A percentile compares a stretch with the other conserved stretches of the same genome.
Conservation (phyloP, 2,797 vertebrate species). For the Tangara arthus region DNA sequence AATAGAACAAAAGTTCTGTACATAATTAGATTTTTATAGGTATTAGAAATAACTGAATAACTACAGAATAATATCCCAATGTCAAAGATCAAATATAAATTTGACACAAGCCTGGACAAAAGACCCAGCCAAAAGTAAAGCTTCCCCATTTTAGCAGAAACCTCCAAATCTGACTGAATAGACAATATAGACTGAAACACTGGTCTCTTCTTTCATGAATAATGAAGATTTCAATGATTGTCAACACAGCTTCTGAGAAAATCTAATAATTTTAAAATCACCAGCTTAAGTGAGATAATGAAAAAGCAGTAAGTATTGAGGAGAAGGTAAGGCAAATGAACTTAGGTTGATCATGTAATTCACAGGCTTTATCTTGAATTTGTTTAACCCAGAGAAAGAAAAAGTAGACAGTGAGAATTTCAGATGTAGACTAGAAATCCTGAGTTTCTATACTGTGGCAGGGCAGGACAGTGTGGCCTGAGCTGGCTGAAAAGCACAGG, state of each 20-base stretch:
- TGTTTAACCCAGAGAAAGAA: neutral
- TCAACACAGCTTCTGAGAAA: neutral
- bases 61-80: neutral
- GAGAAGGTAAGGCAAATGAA: neutral
- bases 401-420: neutral
- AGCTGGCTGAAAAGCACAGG: neutral
- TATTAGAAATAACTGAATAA: neutral
- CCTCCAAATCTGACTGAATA: neutral
- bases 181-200: neutral
- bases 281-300: neutral
- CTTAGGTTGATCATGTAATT: neutral
- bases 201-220: neutral
- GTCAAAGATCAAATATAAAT: neutral
- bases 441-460: accelerated
- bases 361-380: neutral
- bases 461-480: neutral
- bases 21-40: neutral
- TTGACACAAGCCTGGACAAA: neutral
- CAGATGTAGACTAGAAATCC: neutral
- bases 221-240: neutral
- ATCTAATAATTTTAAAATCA: neutral
- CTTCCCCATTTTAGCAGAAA: neutral
- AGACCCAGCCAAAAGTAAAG: neutral
- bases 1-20: neutral
- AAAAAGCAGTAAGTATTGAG: neutral